These are phyloP conservation scores for Thunnus albacares DNA, from an alignment of 2,797 vertebrate genomes.

Conservation along the genomic window DNA sequence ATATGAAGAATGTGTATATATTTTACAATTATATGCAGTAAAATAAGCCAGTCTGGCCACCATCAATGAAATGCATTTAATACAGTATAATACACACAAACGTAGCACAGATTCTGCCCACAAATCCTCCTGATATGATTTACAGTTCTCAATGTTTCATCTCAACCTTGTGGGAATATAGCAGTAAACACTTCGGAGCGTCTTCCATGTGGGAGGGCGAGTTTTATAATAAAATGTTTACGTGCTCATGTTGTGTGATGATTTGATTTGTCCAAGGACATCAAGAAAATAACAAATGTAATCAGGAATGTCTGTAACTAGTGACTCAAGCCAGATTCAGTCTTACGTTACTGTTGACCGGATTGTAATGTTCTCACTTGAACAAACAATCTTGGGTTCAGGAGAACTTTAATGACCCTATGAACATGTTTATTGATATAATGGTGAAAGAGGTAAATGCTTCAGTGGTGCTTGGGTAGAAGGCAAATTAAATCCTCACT, in stretches of 20 bases:
- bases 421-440: not conserved
- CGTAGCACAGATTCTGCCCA: conserved; percentile 46
- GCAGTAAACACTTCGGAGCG: conserved; percentile 37
- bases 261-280: conserved; percentile 45
- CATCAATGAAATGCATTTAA: conserved; percentile 31
- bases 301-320: not conserved
- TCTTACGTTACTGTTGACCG: not conserved
- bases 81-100: conserved; percentile 33
- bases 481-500: not conserved
- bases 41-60: conserved; percentile 43
- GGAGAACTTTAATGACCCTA: not conserved
- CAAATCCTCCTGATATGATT: conserved; percentile 1
- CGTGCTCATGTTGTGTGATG: conserved; percentile 50
- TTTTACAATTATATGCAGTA: conserved; percentile 68
- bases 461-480: not conserved
- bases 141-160: conserved; percentile 38
- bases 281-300: not conserved
- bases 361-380: not conserved
- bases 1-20: conserved; percentile 72
- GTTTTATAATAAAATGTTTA: conserved; percentile 75
- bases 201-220: conserved; percentile 33
- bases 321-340: not conserved
- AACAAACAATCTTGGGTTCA: not conserved
- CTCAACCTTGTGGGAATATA: conserved; percentile 38
- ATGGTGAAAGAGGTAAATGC: not conserved